phyloP scores from a whole-genome alignment of 2,113 vertebrate species.

The Heterochromis multidens region DNA sequence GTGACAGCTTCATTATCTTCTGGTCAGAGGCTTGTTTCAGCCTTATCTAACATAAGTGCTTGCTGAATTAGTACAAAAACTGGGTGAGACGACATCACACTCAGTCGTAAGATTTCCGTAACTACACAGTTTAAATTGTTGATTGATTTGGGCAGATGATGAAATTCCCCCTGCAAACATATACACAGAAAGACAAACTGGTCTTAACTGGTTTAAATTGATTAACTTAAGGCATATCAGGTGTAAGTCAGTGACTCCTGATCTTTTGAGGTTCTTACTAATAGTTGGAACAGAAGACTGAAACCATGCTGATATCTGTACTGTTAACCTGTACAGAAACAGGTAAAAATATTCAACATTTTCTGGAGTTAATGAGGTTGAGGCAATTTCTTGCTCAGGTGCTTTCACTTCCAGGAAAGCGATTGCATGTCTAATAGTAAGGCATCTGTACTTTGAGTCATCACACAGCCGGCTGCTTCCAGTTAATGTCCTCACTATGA shows the following conservation, averaged over 20 bases:
- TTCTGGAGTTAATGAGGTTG: neutral
- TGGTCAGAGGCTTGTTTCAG: neutral
- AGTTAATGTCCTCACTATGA: slow-evolving; percentile 29
- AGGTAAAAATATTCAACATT: neutral
- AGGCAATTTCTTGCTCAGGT: neutral
- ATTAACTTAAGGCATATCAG: neutral
- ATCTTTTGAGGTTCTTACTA: neutral
- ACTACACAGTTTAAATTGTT: neutral
- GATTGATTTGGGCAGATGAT: neutral
- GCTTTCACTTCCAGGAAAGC: neutral
- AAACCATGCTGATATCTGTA: neutral
- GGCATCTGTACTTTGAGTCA: slow-evolving; percentile 36
- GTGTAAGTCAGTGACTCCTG: neutral
- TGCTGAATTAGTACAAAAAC: neutral
- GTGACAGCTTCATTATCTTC: neutral
- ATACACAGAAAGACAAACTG: neutral
- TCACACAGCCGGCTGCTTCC: slow-evolving; percentile 25
- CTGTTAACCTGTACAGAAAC: neutral
- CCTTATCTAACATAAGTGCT: neutral
- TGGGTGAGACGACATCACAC: neutral
- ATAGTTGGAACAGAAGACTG: neutral
- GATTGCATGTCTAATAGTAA: neutral
- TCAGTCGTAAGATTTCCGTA: neutral
- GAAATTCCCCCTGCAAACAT: neutral
- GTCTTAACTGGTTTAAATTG: fast-evolving